These are phyloP conservation scores for Sminthopsis crassicaudata DNA, from an alignment of 2,113 vertebrate genomes.

Conservation along the genomic window DNA sequence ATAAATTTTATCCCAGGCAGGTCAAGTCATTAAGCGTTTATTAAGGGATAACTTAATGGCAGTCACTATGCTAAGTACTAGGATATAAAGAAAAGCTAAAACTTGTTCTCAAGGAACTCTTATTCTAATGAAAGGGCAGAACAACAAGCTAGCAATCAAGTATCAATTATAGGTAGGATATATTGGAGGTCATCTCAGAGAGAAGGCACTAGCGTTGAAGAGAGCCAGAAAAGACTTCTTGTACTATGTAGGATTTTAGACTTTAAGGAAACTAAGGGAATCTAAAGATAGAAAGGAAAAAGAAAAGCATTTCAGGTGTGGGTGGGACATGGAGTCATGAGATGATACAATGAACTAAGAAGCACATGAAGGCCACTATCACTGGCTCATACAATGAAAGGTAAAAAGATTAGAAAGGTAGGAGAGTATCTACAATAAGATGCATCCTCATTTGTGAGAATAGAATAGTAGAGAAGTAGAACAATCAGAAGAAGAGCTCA, in stretches of 20 bases:
- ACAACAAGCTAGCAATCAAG: not conserved
- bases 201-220: not conserved
- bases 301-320: not conserved
- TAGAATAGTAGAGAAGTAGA: not conserved
- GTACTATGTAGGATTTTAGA: not conserved
- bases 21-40: not conserved
- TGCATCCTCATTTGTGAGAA: not conserved
- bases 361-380: not conserved
- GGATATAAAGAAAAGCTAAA: not conserved
- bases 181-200: not conserved
- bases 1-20: not conserved
- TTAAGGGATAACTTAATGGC: not conserved
- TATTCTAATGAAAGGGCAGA: not conserved
- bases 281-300: not conserved
- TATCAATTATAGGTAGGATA: not conserved
- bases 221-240: not conserved
- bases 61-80: not conserved
- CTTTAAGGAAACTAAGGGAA: not conserved
- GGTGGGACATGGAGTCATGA: not conserved
- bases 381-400: not conserved
- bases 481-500: not conserved
- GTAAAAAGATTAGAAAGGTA: not conserved
- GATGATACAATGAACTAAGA: not conserved
- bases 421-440: not conserved
- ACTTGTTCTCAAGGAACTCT: not conserved